phyloP scores from a whole-genome alignment of 2,888 invertebrate species.

The Caenorhabditis sp. region DNA sequence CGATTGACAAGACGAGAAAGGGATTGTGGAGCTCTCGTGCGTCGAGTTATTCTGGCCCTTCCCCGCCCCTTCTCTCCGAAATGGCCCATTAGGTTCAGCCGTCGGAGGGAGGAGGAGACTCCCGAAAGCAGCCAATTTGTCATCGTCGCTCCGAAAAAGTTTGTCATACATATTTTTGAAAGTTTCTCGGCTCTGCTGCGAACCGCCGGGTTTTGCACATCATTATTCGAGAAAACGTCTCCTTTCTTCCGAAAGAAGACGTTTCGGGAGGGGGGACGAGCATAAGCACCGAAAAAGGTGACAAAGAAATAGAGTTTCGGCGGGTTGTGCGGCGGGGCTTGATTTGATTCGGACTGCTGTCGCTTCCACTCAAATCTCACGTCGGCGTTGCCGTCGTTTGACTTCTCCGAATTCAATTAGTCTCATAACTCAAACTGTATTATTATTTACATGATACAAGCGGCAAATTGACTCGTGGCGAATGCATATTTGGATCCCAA shows the following conservation, averaged over 20 bases:
- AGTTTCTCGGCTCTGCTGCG: slow-evolving; percentile 18
- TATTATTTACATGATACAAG: slow-evolving; percentile 35
- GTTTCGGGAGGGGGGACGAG: not conserved
- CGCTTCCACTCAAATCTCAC: slow-evolving; percentile 56
- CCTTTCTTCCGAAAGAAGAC: not conserved
- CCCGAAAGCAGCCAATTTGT: slow-evolving; percentile 48
- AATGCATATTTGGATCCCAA: slow-evolving; percentile 26
- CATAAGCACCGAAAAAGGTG: slow-evolving; percentile 23
- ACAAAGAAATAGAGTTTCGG: slow-evolving; percentile 37
- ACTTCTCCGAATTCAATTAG: slow-evolving; percentile 24
- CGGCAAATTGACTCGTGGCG: slow-evolving; percentile 41
- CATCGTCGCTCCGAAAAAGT: slow-evolving; percentile 33
- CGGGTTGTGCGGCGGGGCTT: slow-evolving; percentile 6
- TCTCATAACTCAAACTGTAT: slow-evolving; percentile 28
- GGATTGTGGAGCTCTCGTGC: slow-evolving; percentile 1
- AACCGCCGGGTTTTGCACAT: slow-evolving; percentile 23
- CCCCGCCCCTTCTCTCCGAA: slow-evolving; percentile 44
- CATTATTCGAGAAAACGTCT: slow-evolving; percentile 15
- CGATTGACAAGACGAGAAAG: not conserved
- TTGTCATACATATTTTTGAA: slow-evolving; percentile 57
- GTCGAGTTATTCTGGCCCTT: slow-evolving; percentile 31
- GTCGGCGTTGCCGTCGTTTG: not conserved
- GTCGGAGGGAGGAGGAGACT: slow-evolving; percentile 11
- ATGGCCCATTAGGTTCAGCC: slow-evolving; percentile 57
- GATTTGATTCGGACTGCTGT: slow-evolving; percentile 55